Evolutionary conservation across 2,113 vertebrate genomes (phyloP).

Genomic region (Prinia subflava): DNA sequence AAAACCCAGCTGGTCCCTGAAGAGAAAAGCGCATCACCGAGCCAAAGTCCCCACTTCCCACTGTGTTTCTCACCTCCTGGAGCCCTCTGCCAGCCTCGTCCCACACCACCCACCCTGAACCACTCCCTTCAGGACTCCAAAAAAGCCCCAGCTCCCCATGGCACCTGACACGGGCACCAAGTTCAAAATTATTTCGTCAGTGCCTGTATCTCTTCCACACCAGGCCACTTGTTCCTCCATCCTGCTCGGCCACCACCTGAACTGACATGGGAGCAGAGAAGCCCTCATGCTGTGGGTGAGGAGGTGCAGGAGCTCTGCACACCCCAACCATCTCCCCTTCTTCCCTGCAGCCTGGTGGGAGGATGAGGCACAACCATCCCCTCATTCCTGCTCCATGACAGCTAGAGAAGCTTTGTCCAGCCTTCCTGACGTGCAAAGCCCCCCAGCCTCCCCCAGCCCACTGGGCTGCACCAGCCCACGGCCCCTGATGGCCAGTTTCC

Average conservation of each 20-base stretch:
- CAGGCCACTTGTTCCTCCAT: not conserved
- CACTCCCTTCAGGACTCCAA: not conserved
- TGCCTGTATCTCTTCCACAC: not conserved
- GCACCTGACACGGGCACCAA: not conserved
- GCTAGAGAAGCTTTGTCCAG: not conserved
- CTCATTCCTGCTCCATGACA: not conserved
- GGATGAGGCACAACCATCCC: not conserved
- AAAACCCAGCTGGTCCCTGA: not conserved
- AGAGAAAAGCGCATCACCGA: fast-evolving
- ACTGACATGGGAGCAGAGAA: not conserved
- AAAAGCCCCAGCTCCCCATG: not conserved
- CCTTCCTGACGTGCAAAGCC: not conserved
- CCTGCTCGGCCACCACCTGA: fast-evolving
- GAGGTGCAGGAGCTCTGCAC: not conserved
- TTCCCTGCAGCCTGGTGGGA: fast-evolving
- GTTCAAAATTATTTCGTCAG: fast-evolving
- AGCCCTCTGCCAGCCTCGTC: not conserved
- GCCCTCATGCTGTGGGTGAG: fast-evolving
- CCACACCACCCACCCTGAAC: not conserved
- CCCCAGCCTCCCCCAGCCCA: not conserved
- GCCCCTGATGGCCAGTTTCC: not conserved
- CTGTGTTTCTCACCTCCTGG: fast-evolving
- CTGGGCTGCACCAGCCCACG: not conserved
- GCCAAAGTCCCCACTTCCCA: not conserved
- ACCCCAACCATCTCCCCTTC: not conserved